Conservation (phyloP, 2,888 invertebrate species). For the Calliopum simillimum region DNA sequence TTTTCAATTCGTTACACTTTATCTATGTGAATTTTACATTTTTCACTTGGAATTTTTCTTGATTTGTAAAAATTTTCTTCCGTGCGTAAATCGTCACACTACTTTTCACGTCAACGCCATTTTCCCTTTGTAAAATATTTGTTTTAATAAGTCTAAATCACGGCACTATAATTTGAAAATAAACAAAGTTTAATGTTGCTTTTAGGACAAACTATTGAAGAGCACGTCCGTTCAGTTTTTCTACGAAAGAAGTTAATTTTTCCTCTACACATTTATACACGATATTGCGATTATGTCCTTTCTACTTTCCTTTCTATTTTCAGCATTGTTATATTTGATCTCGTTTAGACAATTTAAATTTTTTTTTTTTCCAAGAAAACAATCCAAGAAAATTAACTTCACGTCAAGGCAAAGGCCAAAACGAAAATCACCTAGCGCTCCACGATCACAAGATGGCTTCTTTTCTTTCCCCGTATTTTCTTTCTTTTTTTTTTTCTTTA, state of each 20-base stretch:
- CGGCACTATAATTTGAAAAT: conserved; percentile 16
- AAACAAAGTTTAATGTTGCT: conserved; percentile 5
- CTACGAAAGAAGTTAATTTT: conserved; percentile 37
- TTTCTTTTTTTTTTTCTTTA: too few species aligned
- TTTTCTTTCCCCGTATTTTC: too few species aligned
- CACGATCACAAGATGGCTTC: too few species aligned
- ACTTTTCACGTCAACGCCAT: conserved; percentile 53
- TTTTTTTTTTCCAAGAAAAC: too few species aligned
- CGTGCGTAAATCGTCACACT: conserved; percentile 43
- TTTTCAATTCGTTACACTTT: conserved; percentile 34
- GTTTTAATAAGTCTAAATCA: conserved; percentile 1
- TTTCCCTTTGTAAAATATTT: conserved; percentile 48
- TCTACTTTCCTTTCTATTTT: conserved; percentile 41
- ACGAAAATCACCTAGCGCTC: too few species aligned
- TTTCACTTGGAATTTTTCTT: conserved; percentile 37
- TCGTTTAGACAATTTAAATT: too few species aligned
- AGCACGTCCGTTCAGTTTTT: conserved; percentile 33
- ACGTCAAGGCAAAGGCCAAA: too few species aligned
- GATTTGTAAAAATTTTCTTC: conserved; percentile 17
- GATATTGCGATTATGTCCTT: conserved; percentile 29
- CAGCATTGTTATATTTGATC: conserved; percentile 35
- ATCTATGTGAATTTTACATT: conserved; percentile 46
- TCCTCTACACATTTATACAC: conserved; percentile 20
- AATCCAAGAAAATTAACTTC: too few species aligned
- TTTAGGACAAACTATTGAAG: conserved; percentile 14